Percentiles rank a stretch among this genome's conserved stretches.
Conservation (phyloP, 2,113 vertebrate species). For the Perca fluviatilis region DNA sequence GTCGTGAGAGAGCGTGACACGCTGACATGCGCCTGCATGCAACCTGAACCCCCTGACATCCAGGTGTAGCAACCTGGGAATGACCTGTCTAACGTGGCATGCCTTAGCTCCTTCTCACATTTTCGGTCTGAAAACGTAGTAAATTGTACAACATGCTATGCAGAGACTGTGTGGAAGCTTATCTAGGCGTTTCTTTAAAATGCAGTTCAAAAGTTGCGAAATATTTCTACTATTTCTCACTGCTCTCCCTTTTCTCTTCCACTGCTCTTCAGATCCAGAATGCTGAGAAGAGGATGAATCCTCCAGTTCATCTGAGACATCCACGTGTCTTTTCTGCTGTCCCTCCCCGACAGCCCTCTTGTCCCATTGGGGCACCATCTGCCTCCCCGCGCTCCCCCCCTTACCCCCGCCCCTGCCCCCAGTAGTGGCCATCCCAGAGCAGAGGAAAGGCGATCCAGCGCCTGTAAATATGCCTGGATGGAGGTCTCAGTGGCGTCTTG, state of each 20-base stretch:
- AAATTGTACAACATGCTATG: neutral
- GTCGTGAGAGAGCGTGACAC: constrained; percentile 12
- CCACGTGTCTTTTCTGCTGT: constrained; percentile 61
- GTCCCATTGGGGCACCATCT: constrained; percentile 55
- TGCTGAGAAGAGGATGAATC: constrained; percentile 81
- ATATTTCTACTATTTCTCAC: neutral
- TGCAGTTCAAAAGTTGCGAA: neutral
- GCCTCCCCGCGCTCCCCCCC: constrained; percentile 28
- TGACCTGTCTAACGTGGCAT: neutral
- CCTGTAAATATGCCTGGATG: constrained; percentile 85
- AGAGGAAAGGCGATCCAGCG: constrained; percentile 63
- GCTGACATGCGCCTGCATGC: too few species aligned
- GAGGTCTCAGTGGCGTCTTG: constrained; percentile 85
- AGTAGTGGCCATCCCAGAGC: constrained; percentile 63
- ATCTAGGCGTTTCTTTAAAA: neutral
- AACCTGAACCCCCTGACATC: constrained; percentile 12
- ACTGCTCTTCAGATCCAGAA: constrained; percentile 73
- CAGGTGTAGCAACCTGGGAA: constrained; percentile 36
- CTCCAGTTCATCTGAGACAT: constrained; percentile 63
- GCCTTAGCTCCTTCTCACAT: neutral
- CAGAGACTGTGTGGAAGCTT: neutral
- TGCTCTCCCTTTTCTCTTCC: neutral
- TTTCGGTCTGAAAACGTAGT: neutral
- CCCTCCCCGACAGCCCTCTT: constrained; percentile 37
- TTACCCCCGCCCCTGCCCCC: constrained; percentile 21